Evolutionary conservation across 2,888 invertebrate species (phyloP).

Genomic region (Philaethria dido): DNA sequence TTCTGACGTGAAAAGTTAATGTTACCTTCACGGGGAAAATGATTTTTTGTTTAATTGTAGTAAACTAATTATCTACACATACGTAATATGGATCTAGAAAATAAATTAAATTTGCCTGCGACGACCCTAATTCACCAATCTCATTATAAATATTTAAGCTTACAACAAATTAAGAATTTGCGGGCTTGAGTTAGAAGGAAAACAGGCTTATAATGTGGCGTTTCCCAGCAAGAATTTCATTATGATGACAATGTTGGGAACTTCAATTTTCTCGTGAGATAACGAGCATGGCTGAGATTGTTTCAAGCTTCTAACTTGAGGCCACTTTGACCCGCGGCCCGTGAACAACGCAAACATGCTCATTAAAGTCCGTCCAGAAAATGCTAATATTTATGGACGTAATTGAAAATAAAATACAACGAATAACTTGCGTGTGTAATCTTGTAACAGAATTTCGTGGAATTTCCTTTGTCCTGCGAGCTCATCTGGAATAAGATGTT

Average conservation of each 20-base stretch:
- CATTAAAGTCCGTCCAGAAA: slow-evolving; percentile 69
- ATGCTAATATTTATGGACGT: slow-evolving; percentile 58
- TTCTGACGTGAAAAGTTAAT: no score
- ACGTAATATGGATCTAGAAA: not conserved
- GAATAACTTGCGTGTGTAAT: slow-evolving; percentile 26
- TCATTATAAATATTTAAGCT: slow-evolving; percentile 43
- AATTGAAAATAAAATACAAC: slow-evolving; percentile 48
- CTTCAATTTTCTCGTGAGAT: slow-evolving; percentile 74
- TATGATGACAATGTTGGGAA: slow-evolving; percentile 75
- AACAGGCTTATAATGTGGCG: slow-evolving; percentile 43
- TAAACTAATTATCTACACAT: not conserved
- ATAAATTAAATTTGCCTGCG: slow-evolving; percentile 27
- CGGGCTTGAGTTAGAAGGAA: slow-evolving; percentile 32
- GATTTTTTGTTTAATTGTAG: no score
- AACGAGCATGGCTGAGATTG: slow-evolving; percentile 73
- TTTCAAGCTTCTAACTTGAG: slow-evolving; percentile 67
- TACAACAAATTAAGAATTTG: slow-evolving; percentile 42
- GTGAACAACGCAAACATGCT: slow-evolving; percentile 72
- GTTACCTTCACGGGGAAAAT: no score
- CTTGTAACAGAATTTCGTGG: slow-evolving; percentile 20
- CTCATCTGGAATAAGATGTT: slow-evolving; percentile 4
- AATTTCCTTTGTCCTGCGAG: slow-evolving; percentile 4
- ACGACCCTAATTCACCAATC: slow-evolving; percentile 34
- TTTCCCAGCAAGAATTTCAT: slow-evolving; percentile 73
- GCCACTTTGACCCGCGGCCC: slow-evolving; percentile 77